phyloP scores from a whole-genome alignment of 2,113 vertebrate species.

The Gila orcuttii region DNA sequence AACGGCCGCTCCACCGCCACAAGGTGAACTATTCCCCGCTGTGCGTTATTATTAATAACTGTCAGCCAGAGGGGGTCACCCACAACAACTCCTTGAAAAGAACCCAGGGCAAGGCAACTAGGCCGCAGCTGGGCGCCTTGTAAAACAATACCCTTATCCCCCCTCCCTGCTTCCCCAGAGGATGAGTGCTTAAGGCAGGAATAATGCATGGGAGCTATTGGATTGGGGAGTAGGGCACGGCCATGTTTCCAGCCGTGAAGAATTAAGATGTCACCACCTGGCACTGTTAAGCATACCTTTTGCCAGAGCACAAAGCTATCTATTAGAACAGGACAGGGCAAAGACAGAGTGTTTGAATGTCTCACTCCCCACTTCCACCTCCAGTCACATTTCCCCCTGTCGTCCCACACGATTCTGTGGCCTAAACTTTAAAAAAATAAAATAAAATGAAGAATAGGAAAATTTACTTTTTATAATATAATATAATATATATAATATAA shows the following conservation, averaged over 20 bases:
- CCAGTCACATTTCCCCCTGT: background rate
- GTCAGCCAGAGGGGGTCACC: slow-evolving; percentile 74
- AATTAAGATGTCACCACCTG: slow-evolving; percentile 75
- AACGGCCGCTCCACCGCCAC: slow-evolving; percentile 62
- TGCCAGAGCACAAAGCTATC: slow-evolving; percentile 55
- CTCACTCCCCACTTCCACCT: slow-evolving; percentile 1
- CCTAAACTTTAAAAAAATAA: background rate
- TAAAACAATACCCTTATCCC: slow-evolving; percentile 70
- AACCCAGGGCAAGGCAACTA: slow-evolving; percentile 71
- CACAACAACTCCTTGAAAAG: slow-evolving; percentile 73
- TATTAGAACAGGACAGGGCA: slow-evolving; percentile 56
- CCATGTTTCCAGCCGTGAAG: slow-evolving; percentile 66
- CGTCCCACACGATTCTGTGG: background rate
- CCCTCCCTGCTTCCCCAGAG: slow-evolving; percentile 56
- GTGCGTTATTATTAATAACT: slow-evolving; percentile 79
- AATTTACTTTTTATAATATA: background rate
- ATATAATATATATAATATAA: background rate
- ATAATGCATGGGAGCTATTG: slow-evolving; percentile 69
- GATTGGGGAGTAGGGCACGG: slow-evolving; percentile 45
- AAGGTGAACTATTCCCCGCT: slow-evolving; percentile 76
- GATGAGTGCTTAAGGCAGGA: slow-evolving; percentile 69
- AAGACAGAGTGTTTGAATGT: slow-evolving; percentile 48
- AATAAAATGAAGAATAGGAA: background rate
- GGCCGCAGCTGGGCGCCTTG: slow-evolving; percentile 70
- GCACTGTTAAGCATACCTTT: slow-evolving; percentile 66